phyloP scores from a whole-genome alignment of 2,797 vertebrate species.

The Argentina silus region DNA sequence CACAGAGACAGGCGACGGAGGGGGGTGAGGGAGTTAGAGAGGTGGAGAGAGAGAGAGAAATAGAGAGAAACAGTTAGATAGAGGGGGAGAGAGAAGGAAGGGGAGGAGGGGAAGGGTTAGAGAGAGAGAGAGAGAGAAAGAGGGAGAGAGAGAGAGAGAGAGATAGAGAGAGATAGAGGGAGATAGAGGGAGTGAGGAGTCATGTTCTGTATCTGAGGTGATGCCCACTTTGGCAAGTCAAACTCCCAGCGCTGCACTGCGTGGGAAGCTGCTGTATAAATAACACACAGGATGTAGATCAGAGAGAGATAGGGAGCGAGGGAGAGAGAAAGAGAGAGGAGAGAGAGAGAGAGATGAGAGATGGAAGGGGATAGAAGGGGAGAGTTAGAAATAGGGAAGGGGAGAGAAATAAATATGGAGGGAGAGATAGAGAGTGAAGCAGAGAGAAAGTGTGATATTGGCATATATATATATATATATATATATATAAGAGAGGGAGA shows the following conservation, averaged over 20 bases:
- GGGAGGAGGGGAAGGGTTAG: slow-evolving; percentile 16
- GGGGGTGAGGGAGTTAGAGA: neutral
- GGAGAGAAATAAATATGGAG: slow-evolving; percentile 32
- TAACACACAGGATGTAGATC: slow-evolving; percentile 74
- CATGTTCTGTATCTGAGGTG: slow-evolving; percentile 73
- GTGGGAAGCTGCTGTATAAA: slow-evolving; percentile 79
- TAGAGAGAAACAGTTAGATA: slow-evolving; percentile 27
- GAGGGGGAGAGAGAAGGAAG: slow-evolving; percentile 37
- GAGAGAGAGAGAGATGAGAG: slow-evolving; percentile 64
- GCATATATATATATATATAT: slow-evolving; percentile 39
- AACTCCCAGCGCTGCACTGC: slow-evolving; percentile 74
- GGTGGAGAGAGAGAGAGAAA: slow-evolving; percentile 1
- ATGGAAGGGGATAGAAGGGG: slow-evolving; percentile 26
- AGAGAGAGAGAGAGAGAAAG: slow-evolving; percentile 21
- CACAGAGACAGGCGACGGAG: slow-evolving; percentile 31
- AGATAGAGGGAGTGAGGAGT: slow-evolving; percentile 45
- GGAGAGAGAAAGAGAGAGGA: slow-evolving; percentile 29
- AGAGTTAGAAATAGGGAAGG: slow-evolving; percentile 33
- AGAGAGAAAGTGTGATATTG: slow-evolving; percentile 29
- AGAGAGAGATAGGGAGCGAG: slow-evolving; percentile 47
- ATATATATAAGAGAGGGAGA: slow-evolving; percentile 6
- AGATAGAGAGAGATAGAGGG: slow-evolving; percentile 36
- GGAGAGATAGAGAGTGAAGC: neutral
- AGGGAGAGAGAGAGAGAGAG: slow-evolving; percentile 34
- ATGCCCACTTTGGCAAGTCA: slow-evolving; percentile 80